A percentile compares a stretch with the other conserved stretches of the same genome.
Evolutionary conservation across 2,797 vertebrate species (phyloP).

Genomic region (Hoplostethus atlanticus): DNA sequence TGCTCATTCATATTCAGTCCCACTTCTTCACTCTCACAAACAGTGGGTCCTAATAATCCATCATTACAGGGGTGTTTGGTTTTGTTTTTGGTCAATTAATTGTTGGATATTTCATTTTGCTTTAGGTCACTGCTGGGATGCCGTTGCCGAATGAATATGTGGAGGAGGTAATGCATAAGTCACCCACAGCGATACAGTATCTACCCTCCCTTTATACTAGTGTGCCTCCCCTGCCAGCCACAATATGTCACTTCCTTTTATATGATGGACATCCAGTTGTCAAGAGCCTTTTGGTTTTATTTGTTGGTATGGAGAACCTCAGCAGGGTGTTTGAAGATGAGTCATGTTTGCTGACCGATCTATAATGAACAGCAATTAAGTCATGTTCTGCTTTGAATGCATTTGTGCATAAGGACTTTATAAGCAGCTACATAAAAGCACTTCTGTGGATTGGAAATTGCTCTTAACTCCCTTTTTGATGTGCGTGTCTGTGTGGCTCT

Average conservation of each 20-base stretch:
- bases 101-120: conserved; percentile 31
- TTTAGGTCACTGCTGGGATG: conserved; percentile 94
- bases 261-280: not conserved
- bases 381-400: not conserved
- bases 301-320: not conserved
- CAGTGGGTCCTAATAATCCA: not conserved
- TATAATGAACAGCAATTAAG: conserved; percentile 5
- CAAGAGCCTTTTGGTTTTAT: too few species aligned
- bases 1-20: conserved; percentile 7
- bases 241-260: not conserved
- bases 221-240: not conserved
- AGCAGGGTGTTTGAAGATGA: too few species aligned
- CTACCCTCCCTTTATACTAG: not conserved
- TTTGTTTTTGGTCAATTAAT: conserved; percentile 4
- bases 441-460: not conserved
- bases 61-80: too few species aligned
- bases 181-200: too few species aligned
- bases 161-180: conserved; percentile 88
- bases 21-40: not conserved
- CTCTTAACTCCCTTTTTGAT: not conserved
- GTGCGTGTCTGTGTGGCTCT: conserved; percentile 21
- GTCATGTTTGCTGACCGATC: not conserved
- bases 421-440: not conserved
- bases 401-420: not conserved
- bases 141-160: conserved; percentile 93